Conservation (phyloP, 1,140 invertebrate genomes). For the Wasmannia auropunctata region DNA sequence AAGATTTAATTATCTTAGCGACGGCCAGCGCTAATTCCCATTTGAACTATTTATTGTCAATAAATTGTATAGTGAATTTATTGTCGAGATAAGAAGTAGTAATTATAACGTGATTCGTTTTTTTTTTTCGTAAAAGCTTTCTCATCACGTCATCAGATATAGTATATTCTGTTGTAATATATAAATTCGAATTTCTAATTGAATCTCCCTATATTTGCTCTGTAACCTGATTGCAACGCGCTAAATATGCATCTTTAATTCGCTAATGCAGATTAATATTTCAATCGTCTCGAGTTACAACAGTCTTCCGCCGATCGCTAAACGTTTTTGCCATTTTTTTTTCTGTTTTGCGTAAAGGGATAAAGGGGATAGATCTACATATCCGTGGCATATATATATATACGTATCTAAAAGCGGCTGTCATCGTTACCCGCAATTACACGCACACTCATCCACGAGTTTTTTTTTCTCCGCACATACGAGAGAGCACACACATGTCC, state of each 20-base stretch:
- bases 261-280: constrained; percentile 14
- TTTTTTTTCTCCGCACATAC: not conserved
- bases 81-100: constrained; percentile 71
- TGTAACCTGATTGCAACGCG: constrained; percentile 7
- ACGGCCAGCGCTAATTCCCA: constrained; percentile 69
- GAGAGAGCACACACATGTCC: not conserved
- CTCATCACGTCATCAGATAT: not conserved
- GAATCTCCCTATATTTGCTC: not conserved
- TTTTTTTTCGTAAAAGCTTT: constrained; percentile 41
- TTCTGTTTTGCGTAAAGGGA: not conserved
- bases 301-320: constrained; percentile 5
- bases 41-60: constrained; percentile 67
- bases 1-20: constrained; percentile 63
- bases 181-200: constrained; percentile 1
- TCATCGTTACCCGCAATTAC: constrained; percentile 24
- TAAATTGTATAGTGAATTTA: constrained; percentile 67
- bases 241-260: not conserved
- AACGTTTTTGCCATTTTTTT: not conserved
- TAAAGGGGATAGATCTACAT: constrained; percentile 14
- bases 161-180: constrained; percentile 4
- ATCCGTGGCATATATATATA: not conserved
- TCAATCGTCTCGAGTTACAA: constrained; percentile 10
- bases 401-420: constrained; percentile 64
- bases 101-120: constrained; percentile 59
- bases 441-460: constrained; percentile 25